Evolutionary conservation across 2,888 invertebrate species (phyloP), one percentile per base, ranked within the genome.

Genomic region (Muschampia plurimacula): DNA sequence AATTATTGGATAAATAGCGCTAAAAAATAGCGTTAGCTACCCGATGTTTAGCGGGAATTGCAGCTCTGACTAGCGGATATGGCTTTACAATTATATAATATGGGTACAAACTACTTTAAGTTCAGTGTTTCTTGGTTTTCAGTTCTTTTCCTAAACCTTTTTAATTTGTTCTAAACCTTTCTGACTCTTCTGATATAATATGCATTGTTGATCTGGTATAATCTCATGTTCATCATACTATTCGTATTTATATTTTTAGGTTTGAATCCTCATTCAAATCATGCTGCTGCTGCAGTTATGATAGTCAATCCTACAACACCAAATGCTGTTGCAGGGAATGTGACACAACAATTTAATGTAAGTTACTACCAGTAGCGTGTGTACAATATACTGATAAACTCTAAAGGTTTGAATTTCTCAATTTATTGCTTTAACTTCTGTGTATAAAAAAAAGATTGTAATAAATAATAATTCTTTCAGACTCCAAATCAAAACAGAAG

Each of bases 271-370:
- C 94, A 94, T 78, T 88, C 94, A 15, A 94, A 92, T 78, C 94
- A 95, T 86, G 89, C 92, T 69, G 91, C 95, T 59, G 94, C 95
- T 74, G 95, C 95, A 85, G 93, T 95, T 68, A 95, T 95, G 95
- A 94, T 95, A 78, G 95, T 95, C 0, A 95, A 95, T 77, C 95
- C 95, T 22, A 95, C 95, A 55, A 95, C 95, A 73, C 94, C 94
- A 65, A 95, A 93, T 81, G 90, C 94, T 74, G 86, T 90, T 59
- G 85, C 91, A 70, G 93, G 89, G 78, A 93, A 89, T 81, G 88
- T 92, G 76, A 83, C 91, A 69, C 93, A 93, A 81, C 89, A 90
- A 71, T 91, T 89, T 80, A 93, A 91, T 84, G 94, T 93, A 84
- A 86, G 91, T 86, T 44, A 3, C 44, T 63, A 32, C 6, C 8